Conservation (phyloP, 2,888 invertebrate genomes). For the Troilus luridus region DNA sequence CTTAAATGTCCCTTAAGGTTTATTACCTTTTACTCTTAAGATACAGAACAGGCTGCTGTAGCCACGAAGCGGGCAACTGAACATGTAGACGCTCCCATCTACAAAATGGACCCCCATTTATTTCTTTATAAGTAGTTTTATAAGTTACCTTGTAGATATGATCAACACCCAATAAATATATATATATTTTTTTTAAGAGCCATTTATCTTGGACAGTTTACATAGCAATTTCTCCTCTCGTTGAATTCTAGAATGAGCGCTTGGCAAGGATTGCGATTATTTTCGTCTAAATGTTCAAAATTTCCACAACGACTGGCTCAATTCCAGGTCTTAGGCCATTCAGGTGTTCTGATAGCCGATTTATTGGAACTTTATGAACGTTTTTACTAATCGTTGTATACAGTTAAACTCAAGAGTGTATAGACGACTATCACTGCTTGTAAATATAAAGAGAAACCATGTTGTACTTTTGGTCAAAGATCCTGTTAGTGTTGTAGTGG, state of each 20-base stretch:
- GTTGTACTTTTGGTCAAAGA: not conserved
- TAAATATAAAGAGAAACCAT: not conserved
- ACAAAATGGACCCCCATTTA: too few relatives aligned
- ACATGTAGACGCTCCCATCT: too few relatives aligned
- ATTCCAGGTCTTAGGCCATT: slow-evolving; percentile 12
- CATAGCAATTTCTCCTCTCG: not conserved
- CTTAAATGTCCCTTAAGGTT: too few relatives aligned
- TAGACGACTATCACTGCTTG: not conserved
- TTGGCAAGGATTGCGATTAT: slow-evolving; percentile 15
- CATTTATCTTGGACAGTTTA: not conserved
- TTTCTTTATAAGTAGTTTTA: too few relatives aligned
- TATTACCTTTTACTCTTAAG: too few relatives aligned
- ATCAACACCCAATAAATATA: too few relatives aligned
- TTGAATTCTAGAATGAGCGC: not conserved
- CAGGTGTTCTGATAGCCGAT: not conserved
- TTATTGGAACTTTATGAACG: not conserved
- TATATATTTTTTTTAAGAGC: not conserved
- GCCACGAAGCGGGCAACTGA: too few relatives aligned
- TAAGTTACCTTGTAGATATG: too few relatives aligned
- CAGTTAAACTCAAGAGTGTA: not conserved
- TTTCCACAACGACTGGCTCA: not conserved
- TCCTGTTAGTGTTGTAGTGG: not conserved
- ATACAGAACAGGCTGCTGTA: too few relatives aligned
- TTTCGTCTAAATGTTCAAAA: slow-evolving; percentile 33
- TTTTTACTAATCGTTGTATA: not conserved